Evolutionary conservation across 2,888 invertebrate species (phyloP), one percentile per base, ranked within the genome.

Genomic region (Cataglyphis altisquamis): DNA sequence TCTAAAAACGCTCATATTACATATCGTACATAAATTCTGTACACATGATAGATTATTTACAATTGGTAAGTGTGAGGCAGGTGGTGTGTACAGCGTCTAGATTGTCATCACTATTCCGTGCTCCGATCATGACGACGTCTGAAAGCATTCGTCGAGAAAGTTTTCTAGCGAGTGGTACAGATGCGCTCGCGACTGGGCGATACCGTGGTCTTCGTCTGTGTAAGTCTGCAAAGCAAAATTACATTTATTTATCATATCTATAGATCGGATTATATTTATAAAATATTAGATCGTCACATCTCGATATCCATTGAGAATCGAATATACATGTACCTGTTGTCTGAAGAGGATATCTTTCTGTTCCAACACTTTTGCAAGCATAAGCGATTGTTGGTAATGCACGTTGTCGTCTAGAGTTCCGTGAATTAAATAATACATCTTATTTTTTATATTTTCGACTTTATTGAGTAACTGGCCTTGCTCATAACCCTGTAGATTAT

Each of bases 381-480:
- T 96, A 97, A 99, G 98, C 9, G 98, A 97, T 95, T 99, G 99
- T 94, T 99, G 99, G 95, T 98, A 99, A 95, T 99, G 99, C 0
- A 99, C 99, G 95, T 99, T 99, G 94, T 98, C 98, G 93, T 98
- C 98, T 21, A 98, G 97, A 1, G 99, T 99, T 82, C 99, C 99
- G 95, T 99, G 99, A 84, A 99, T 97, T 77, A 99, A 95, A 94
- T 99, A 97, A 95, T 97, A 99, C 86, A 97, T 96, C 94, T 99
- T 98, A 91, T 96, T 95, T 68, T 95, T 94, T 89, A 97, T 96
- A 89, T 97, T 96, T 66, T 96, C 95, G 52, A 96, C 96, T 90
- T 96, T 96, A 84, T 96, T 96, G 41, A 98, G 96, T 6, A 99
- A 96, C 86, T 98, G 97, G 0, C 98, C 97, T 55, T 96, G 96